Evolutionary conservation across 2,888 invertebrate genomes (phyloP), one percentile per base, ranked within the genome.

Genomic region (Strigamia maritima): DNA sequence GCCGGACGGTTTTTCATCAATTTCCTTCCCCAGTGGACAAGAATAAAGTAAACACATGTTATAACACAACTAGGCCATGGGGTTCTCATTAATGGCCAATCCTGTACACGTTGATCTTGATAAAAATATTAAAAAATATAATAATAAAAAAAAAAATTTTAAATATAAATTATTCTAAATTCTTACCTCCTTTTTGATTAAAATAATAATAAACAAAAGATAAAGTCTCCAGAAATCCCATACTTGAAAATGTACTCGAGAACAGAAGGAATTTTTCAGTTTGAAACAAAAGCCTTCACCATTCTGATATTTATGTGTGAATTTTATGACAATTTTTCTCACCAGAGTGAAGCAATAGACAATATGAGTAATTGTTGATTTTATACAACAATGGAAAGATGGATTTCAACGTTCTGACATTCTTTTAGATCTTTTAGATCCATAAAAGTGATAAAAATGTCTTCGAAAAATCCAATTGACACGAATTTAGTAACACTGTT

Each of bases 401-500:
- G n/a, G n/a, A n/a, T n/a, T n/a, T n/a, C n/a, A n/a, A n/a, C n/a
- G n/a, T n/a, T n/a, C n/a, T n/a, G n/a, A n/a, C n/a, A n/a, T n/a
- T n/a, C n/a, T n/a, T n/a, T n/a, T n/a, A n/a, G n/a, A n/a, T n/a
- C n/a, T n/a, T n/a, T n/a, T n/a, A n/a, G n/a, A n/a, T n/a, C n/a
- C n/a, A n/a, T n/a, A n/a, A n/a, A n/a, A n/a, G n/a, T n/a, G n/a
- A n/a, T n/a, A n/a, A n/a, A 49, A 49, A 78, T 78, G 78, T 19
- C 78, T 78, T 60, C 65, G 7, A 35, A 10, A 24, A n/a, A 7
- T n/a, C 3, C 6, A 8, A 14, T 94, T 84, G 95, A 97, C 85
- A 93, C 95, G 12, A 92, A 97, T 86, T 94, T 94, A 83, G 94
- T 98, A 91, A 98, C 98, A 79, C 87, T 98, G 84, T 97, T 97